Percentiles rank a stretch among this genome's conserved stretches.
These are phyloP conservation scores for Euleptes europaea DNA, from an alignment of 2,113 vertebrate species.

Conservation along the genomic window DNA sequence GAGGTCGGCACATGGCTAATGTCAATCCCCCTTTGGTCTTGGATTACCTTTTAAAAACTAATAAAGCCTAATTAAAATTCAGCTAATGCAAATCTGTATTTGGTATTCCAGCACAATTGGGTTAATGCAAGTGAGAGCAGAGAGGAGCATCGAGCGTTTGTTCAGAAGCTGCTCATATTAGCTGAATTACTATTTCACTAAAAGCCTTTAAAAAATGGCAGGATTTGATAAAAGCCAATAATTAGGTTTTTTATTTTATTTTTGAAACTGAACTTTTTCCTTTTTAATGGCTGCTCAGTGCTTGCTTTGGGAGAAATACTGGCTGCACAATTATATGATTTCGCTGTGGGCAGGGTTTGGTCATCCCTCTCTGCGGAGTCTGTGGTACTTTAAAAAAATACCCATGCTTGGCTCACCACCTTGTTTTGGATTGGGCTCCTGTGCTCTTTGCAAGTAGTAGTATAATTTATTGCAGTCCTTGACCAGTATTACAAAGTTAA, in stretches of 20 bases:
- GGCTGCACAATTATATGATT: neutral
- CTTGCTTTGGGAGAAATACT: neutral
- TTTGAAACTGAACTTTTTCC: constrained; percentile 43
- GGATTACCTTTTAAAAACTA: constrained; percentile 51
- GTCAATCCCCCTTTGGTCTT: constrained; percentile 11
- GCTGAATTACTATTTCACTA: constrained; percentile 48
- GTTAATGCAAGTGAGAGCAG: constrained; percentile 36
- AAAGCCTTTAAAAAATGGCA: constrained; percentile 50
- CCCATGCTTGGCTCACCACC: neutral
- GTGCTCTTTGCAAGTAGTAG: neutral
- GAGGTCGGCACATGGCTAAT: neutral
- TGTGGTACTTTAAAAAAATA: neutral
- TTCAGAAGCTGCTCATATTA: constrained; percentile 42
- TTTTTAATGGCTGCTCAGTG: constrained; percentile 15
- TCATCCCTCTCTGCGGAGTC: neutral
- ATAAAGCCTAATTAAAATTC: constrained; percentile 51
- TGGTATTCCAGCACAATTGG: constrained; percentile 43
- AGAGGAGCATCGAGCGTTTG: constrained; percentile 31
- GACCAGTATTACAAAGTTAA: no score
- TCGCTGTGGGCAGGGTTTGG: neutral
- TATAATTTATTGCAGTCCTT: no score
- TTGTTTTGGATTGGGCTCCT: neutral
- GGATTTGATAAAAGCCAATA: constrained; percentile 53
- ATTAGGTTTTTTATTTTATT: constrained; percentile 43
- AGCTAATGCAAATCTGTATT: constrained; percentile 37